Percentiles rank a stretch among this genome's conserved stretches.
Conservation (phyloP, 2,797 vertebrate species). For the Chrosomus eos region DNA sequence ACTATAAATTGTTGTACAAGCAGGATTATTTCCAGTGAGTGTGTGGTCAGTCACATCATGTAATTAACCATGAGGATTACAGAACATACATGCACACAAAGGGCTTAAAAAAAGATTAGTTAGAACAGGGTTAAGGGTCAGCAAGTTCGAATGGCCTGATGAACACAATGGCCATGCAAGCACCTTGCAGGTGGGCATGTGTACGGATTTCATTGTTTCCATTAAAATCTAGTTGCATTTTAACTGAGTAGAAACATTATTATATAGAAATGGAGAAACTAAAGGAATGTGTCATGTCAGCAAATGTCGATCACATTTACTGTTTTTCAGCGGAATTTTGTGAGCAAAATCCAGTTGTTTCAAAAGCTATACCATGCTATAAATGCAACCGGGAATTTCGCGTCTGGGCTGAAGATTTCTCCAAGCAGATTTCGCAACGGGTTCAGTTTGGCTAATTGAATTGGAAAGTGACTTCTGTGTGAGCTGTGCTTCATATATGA, state of each 20-base stretch:
- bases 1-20: constrained; percentile 13
- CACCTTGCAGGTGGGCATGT: neutral
- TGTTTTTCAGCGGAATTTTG: neutral
- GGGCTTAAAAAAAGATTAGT: constrained; percentile 50
- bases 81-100: constrained; percentile 34
- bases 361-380: neutral
- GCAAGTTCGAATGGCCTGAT: neutral
- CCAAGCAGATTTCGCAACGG: neutral
- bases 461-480: neutral
- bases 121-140: constrained; percentile 31
- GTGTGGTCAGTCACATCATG: constrained; percentile 53
- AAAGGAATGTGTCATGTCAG: neutral
- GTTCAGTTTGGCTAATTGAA: neutral
- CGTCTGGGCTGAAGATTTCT: neutral
- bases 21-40: constrained; percentile 51
- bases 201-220: neutral
- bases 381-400: neutral
- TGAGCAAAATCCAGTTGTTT: neutral
- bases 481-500: neutral
- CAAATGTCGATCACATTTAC: neutral
- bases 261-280: neutral
- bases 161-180: neutral
- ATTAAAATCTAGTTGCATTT: neutral
- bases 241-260: neutral
- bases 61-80: constrained; percentile 66